phyloP scores from a whole-genome alignment of 92 coral and sea anemone species.

The Diadumene lineata region DNA sequence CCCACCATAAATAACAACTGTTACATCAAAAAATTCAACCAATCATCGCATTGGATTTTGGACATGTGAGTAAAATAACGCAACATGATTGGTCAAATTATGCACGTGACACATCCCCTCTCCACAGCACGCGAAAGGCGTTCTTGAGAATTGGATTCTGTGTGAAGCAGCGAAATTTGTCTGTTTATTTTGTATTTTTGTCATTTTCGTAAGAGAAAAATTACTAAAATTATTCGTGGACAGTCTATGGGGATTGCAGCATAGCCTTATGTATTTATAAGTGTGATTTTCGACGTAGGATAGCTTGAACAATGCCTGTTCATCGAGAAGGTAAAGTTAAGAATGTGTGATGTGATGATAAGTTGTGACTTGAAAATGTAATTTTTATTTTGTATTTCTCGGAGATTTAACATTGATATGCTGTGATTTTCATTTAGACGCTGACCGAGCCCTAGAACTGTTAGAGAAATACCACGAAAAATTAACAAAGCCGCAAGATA shows the following conservation, averaged over 20 bases:
- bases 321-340: slow-evolving; percentile 89
- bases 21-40: background rate
- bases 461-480: slow-evolving; percentile 90
- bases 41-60: slow-evolving; percentile 14
- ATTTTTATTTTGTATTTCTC: background rate
- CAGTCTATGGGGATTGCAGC: slow-evolving; percentile 10
- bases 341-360: slow-evolving; percentile 26
- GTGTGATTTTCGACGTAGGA: slow-evolving; percentile 36
- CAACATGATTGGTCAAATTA: slow-evolving; percentile 48
- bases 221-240: background rate
- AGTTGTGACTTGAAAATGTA: background rate
- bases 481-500: slow-evolving; percentile 95
- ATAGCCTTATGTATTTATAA: slow-evolving; percentile 33
- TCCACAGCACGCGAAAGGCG: slow-evolving; percentile 95
- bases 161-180: slow-evolving; percentile 5
- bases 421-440: slow-evolving; percentile 57
- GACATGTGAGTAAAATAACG: slow-evolving; percentile 22
- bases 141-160: slow-evolving; percentile 49
- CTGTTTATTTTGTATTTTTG: background rate
- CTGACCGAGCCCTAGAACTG: slow-evolving; percentile 86
- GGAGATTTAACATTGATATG: background rate
- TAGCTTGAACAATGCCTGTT: slow-evolving; percentile 83
- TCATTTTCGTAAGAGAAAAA: background rate
- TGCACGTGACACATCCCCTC: slow-evolving; percentile 68
- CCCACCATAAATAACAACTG: slow-evolving; percentile 15